These are phyloP conservation scores for Tetrapedia diversipes DNA, from an alignment of 2,888 invertebrate genomes.

Conservation along the genomic window DNA sequence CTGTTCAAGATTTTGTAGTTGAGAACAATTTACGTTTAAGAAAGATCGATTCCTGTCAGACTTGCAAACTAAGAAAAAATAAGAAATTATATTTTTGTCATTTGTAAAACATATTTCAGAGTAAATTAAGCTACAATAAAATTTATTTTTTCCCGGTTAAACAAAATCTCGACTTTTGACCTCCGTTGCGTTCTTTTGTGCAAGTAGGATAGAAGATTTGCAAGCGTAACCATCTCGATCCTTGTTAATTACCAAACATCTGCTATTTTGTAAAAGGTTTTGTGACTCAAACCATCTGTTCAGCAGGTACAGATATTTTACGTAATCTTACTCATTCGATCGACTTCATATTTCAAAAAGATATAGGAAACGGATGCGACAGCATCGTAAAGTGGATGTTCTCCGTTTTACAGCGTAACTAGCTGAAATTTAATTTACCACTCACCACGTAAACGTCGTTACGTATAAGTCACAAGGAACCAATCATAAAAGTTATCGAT, in stretches of 20 bases:
- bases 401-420: neutral
- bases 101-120: no score
- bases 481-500: neutral
- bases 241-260: no score
- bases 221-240: no score
- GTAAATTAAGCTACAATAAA: no score
- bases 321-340: no score
- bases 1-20: neutral
- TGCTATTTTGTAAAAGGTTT: no score
- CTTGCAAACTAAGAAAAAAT: neutral
- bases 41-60: neutral
- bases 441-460: constrained; percentile 4
- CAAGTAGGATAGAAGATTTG: no score
- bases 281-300: neutral
- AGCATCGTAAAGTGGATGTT: neutral
- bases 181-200: no score
- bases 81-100: neutral
- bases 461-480: neutral
- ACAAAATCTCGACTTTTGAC: no score
- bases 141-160: no score
- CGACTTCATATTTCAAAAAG: neutral
- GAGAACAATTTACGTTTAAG: no score
- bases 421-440: constrained; percentile 2
- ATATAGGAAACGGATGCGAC: neutral
- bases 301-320: neutral